Percentiles rank a stretch among this genome's conserved stretches.
These are phyloP conservation scores for Rhagologus leucostigma DNA, from an alignment of 2,113 vertebrate genomes.

Conservation along the genomic window DNA sequence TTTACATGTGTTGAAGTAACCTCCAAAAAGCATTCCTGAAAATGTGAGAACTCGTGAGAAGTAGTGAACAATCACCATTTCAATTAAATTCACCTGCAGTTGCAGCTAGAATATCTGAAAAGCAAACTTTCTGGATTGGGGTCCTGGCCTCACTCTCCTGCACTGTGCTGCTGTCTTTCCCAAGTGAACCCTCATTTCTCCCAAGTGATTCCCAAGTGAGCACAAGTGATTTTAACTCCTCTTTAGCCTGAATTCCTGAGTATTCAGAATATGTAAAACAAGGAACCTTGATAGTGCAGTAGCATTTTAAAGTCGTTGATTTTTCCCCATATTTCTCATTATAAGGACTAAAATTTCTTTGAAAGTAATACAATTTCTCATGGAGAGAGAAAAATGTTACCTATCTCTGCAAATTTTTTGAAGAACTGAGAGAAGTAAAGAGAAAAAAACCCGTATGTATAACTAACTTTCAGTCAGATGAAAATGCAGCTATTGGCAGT, in stretches of 20 bases:
- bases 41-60: neutral
- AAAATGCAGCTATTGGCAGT: neutral
- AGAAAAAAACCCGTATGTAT: neutral
- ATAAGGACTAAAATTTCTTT: neutral
- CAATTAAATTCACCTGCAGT: neutral
- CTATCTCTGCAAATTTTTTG: neutral
- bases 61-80: neutral
- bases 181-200: neutral
- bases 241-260: neutral
- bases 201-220: neutral
- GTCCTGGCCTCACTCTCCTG: neutral
- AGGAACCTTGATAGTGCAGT: neutral
- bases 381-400: neutral
- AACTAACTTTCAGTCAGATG: neutral
- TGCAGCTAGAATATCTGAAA: neutral
- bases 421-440: neutral
- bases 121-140: neutral
- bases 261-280: neutral
- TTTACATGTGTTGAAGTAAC: neutral
- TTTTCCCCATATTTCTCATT: neutral
- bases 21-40: neutral
- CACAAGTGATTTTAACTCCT: neutral
- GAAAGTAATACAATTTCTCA: neutral
- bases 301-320: neutral
- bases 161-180: neutral